These are phyloP conservation scores for Sussaba pulchella DNA, from an alignment of 2,888 invertebrate species.

Conservation along the genomic window DNA sequence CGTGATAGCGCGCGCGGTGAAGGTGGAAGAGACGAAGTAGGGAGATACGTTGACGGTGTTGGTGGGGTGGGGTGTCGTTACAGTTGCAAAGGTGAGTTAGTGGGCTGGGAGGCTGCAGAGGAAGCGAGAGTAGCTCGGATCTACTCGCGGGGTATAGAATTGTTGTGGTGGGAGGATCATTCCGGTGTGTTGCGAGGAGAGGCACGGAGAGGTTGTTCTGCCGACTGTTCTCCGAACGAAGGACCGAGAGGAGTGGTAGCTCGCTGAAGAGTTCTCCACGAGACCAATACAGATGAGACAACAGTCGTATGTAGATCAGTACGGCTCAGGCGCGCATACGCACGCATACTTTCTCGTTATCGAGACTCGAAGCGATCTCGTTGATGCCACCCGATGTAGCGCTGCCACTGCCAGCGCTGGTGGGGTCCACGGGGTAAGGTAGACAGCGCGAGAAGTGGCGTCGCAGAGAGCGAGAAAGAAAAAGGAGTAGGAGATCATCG, in stretches of 20 bases:
- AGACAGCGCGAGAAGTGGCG: conserved; percentile 58
- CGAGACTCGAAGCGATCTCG: conserved; percentile 55
- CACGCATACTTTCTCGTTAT: conserved; percentile 17
- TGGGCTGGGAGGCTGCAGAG: conserved; percentile 74
- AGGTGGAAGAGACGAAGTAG: conserved; percentile 50
- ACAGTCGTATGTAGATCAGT: conserved; percentile 32
- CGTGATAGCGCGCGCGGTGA: conserved; percentile 49
- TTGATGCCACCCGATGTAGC: conserved; percentile 57
- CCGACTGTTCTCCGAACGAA: conserved; percentile 46
- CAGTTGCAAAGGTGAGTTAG: conserved; percentile 79
- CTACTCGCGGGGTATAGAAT: conserved; percentile 49
- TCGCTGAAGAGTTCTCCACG: conserved; percentile 25
- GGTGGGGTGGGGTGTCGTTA: conserved; percentile 68
- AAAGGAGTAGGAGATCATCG: conserved; percentile 60
- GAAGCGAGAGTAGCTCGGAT: conserved; percentile 72
- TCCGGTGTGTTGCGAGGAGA: conserved; percentile 57
- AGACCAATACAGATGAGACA: conserved; percentile 46
- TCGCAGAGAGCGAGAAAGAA: conserved; percentile 63
- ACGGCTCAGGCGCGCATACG: conserved; percentile 46
- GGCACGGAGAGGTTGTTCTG: conserved; percentile 59
- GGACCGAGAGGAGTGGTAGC: conserved; percentile 61
- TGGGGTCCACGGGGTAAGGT: conserved; percentile 58
- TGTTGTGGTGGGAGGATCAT: conserved; percentile 69
- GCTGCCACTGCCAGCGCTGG: background rate
- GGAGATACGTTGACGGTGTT: conserved; percentile 58